phyloP scores from a whole-genome alignment of 2,113 vertebrate species.

The Vicugna pacos region DNA sequence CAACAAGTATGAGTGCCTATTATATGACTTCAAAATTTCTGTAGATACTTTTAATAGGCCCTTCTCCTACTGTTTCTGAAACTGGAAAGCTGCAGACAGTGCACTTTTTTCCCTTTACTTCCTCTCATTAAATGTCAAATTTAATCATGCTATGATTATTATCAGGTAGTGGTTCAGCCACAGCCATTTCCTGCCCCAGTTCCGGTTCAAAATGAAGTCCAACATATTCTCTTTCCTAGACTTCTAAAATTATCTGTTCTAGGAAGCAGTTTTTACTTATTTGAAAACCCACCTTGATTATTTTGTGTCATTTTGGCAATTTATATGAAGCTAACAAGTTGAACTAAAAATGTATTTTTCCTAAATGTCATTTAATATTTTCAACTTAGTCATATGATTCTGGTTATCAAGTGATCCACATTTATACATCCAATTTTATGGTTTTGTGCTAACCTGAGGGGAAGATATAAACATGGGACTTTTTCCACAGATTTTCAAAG shows the following conservation, averaged over 20 bases:
- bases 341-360: constrained; percentile 28
- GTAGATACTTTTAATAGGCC: background rate
- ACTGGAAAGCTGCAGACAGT: constrained; percentile 54
- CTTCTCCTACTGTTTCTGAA: constrained; percentile 53
- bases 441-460: background rate
- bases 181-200: constrained; percentile 76
- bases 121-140: constrained; percentile 78
- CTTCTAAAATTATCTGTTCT: constrained; percentile 49
- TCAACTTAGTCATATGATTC: constrained; percentile 8
- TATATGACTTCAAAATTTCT: background rate
- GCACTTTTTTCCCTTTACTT: constrained; percentile 61
- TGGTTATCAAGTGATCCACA: background rate
- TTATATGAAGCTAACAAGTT: background rate
- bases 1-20: background rate
- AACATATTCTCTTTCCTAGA: constrained; percentile 39
- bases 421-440: background rate
- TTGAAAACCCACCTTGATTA: constrained; percentile 43
- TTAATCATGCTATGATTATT: constrained; percentile 73
- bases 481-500: constrained; percentile 54
- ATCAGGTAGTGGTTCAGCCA: constrained; percentile 77
- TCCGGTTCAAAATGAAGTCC: constrained; percentile 69
- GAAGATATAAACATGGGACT: background rate
- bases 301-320: constrained; percentile 38
- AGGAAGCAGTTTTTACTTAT: constrained; percentile 42
- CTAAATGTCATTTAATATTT: constrained; percentile 36